phyloP scores from a whole-genome alignment of 2,113 vertebrate genomes.

The Variabilichromis moorii region DNA sequence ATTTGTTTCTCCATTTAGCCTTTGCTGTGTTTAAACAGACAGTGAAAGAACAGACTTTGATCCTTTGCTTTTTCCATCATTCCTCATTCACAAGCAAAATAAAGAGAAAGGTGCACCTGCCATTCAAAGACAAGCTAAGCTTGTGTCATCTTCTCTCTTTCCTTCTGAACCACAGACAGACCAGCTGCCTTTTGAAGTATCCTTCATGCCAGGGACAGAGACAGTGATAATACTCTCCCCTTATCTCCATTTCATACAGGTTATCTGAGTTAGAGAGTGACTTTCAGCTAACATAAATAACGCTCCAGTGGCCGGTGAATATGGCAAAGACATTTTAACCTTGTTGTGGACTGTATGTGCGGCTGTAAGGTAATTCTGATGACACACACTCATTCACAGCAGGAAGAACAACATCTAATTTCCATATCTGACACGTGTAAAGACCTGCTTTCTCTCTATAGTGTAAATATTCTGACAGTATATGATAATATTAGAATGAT shows the following conservation, averaged over 20 bases:
- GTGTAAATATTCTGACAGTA: slow-evolving; percentile 51
- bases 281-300: slow-evolving; percentile 47
- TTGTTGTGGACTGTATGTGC: not conserved
- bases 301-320: not conserved
- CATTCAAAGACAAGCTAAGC: slow-evolving; percentile 59
- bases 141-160: slow-evolving; percentile 45
- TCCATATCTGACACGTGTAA: slow-evolving; percentile 35
- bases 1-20: slow-evolving; percentile 33
- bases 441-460: slow-evolving; percentile 18
- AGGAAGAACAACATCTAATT: not conserved
- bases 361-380: not conserved
- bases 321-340: slow-evolving; percentile 15
- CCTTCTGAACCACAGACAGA: slow-evolving; percentile 39
- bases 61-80: slow-evolving; percentile 47
- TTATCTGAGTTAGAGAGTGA: slow-evolving; percentile 18
- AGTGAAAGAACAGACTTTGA: slow-evolving; percentile 53
- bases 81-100: slow-evolving; percentile 44
- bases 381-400: not conserved
- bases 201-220: slow-evolving; percentile 34
- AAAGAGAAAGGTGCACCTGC: slow-evolving; percentile 58
- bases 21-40: slow-evolving; percentile 25
- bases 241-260: slow-evolving; percentile 43
- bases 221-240: slow-evolving; percentile 13
- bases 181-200: slow-evolving; percentile 59
- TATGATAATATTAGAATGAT: slow-evolving; percentile 8